Percentiles rank a stretch among this genome's conserved stretches.
Evolutionary conservation across 2,888 invertebrate genomes (phyloP).

Genomic region (Malthinus seriepunctatus): DNA sequence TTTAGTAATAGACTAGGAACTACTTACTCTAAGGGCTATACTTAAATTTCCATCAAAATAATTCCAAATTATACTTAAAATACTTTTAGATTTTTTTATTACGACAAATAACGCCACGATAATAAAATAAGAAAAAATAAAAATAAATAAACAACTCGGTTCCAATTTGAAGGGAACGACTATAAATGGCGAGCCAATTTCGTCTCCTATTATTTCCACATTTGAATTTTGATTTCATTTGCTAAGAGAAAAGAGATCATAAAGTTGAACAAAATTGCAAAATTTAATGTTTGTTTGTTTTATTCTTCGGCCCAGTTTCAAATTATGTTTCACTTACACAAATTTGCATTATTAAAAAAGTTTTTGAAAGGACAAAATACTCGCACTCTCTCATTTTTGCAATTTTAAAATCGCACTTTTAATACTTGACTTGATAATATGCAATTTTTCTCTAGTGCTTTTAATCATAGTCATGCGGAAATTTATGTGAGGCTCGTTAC

Average conservation of each 20-base stretch:
- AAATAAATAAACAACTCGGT: neutral
- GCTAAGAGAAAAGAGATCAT: slow-evolving; percentile 12
- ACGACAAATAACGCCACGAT: neutral
- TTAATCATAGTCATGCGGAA: too few relatives aligned
- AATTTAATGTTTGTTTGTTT: slow-evolving; percentile 12
- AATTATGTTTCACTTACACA: neutral
- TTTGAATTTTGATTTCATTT: slow-evolving; percentile 18
- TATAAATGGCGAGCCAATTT: neutral
- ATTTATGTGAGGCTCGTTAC: too few relatives aligned
- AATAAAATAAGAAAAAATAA: neutral
- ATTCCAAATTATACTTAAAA: neutral
- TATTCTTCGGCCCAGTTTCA: slow-evolving; percentile 26
- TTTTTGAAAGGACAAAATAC: neutral
- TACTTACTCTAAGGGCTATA: neutral
- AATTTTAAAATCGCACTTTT: neutral
- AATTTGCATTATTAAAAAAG: neutral
- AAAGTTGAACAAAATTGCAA: slow-evolving; percentile 17
- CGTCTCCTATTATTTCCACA: neutral
- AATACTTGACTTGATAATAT: too few relatives aligned
- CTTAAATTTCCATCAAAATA: slow-evolving; percentile 4
- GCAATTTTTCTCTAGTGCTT: too few relatives aligned
- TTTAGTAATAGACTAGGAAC: neutral
- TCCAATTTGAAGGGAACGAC: neutral
- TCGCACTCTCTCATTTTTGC: neutral
- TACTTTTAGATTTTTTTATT: too few relatives aligned